Evolutionary conservation across 2,888 invertebrate species (phyloP), one percentile per base, ranked within the genome.

Genomic region (Lasioglossum vierecki): DNA sequence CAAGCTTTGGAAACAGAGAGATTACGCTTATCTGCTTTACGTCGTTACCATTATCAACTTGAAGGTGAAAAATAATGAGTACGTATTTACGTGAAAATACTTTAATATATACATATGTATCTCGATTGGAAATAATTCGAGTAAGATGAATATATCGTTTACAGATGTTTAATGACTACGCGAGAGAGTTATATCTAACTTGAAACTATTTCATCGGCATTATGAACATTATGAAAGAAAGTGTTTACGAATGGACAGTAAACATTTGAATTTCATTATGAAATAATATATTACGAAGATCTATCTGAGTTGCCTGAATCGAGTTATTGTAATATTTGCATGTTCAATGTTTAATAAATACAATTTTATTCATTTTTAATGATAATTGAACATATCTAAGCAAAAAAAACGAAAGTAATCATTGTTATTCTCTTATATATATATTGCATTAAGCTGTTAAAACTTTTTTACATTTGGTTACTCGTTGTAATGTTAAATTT

Each of bases 21-120:
- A 87, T 96, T 97, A 88, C 96, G 97, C 88, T 96, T 99, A 89
- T 97, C 98, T 44, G 97, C 98, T 83, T 96, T 99, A 83, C 96
- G 99, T 85, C 97, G 98, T 93, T 97, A 98, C 90, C 99, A 99
- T 95, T 99, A 99, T 96, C 97, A 98, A 92, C 96, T 98, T 92
- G 98, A 97, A 84, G 97, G 97, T 88, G 96, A 96, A n/a, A 86
- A 76, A 60, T 57, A 85, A 76, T 81, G 72, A 68, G 86, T 86
- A 70, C 1, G 81, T 75, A 74, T 41, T 44, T 41, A 73, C 30
- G 9, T 26, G 18, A 9, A 44, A n/a, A 26, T 39, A 30, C 15
- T 60, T 63, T 57, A 35, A 44, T 57, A 41, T 13, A 57, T 13
- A 41, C 8, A 57, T 13, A 57, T n/a, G 3, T 35, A 57, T n/a